A percentile compares a stretch with the other conserved stretches of the same genome.
Evolutionary conservation across 2,113 vertebrate species (phyloP).

Genomic region (Syngnathoides biaculeatus): DNA sequence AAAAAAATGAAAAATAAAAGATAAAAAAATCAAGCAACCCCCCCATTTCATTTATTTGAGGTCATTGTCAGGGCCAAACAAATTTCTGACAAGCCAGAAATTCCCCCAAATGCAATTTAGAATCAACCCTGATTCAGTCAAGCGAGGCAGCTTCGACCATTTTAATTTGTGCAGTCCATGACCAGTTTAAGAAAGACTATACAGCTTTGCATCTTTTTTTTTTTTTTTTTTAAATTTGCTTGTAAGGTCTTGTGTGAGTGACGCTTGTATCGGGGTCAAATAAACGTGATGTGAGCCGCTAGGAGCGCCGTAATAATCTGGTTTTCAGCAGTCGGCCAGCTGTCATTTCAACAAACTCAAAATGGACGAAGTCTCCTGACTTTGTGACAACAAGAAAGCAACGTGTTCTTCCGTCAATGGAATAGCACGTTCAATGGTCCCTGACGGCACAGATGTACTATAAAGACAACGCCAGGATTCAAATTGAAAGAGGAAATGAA

Average conservation of each 20-base stretch:
- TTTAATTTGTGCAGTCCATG: neutral
- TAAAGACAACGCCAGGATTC: neutral
- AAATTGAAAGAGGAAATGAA: neutral
- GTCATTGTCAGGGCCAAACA: neutral
- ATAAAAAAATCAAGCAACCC: neutral
- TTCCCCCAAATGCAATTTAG: neutral
- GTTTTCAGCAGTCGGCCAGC: neutral
- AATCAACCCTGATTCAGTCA: neutral
- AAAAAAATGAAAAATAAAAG: too few relatives aligned
- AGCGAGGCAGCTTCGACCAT: neutral
- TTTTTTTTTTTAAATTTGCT: neutral
- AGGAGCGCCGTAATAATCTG: neutral
- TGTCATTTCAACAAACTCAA: neutral
- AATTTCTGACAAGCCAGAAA: neutral
- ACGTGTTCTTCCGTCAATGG: neutral
- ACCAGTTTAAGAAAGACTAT: neutral
- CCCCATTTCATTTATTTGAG: neutral
- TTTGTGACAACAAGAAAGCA: neutral
- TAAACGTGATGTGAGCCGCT: neutral
- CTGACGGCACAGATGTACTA: neutral
- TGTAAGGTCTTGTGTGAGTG: neutral
- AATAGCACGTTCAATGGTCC: too few relatives aligned
- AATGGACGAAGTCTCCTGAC: neutral
- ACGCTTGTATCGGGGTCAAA: neutral
- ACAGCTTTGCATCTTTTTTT: neutral